Evolutionary conservation across 2,888 invertebrate genomes (phyloP).

Genomic region (Acleris holmiana): DNA sequence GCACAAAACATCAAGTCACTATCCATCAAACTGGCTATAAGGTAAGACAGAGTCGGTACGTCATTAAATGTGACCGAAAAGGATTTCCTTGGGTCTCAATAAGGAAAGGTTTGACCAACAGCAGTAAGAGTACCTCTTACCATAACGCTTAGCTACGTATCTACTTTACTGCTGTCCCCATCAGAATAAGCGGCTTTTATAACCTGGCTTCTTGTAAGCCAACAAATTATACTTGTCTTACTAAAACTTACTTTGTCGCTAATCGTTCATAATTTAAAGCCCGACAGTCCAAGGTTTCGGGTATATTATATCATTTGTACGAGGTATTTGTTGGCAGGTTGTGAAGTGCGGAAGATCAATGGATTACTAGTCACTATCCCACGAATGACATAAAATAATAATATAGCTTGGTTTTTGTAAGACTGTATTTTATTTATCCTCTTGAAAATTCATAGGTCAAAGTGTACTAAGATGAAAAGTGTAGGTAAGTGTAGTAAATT

Average conservation of each 20-base stretch:
- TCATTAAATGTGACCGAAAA: slow-evolving; percentile 80
- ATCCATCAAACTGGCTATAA: slow-evolving; percentile 70
- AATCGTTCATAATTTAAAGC: background rate
- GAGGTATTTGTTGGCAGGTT: too few species aligned
- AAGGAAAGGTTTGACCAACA: slow-evolving; percentile 67
- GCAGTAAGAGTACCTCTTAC: slow-evolving; percentile 59
- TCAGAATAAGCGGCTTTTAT: slow-evolving; percentile 18
- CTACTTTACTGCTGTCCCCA: slow-evolving; percentile 49
- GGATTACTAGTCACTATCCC: too few species aligned
- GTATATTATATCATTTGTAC: too few species aligned
- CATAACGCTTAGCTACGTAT: slow-evolving; percentile 35
- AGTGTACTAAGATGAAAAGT: too few species aligned
- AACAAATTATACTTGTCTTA: slow-evolving; percentile 14
- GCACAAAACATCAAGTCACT: slow-evolving; percentile 63
- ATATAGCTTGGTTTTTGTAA: too few species aligned
- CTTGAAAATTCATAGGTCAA: too few species aligned
- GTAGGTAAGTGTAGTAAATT: too few species aligned
- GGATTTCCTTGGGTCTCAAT: slow-evolving; percentile 72
- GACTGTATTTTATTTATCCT: too few species aligned
- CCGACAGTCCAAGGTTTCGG: too few species aligned
- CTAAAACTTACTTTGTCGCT: slow-evolving; percentile 14
- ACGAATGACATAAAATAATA: too few species aligned
- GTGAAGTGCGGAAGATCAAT: too few species aligned
- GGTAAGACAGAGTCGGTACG: slow-evolving; percentile 61
- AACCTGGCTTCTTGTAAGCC: slow-evolving; percentile 18